Evolutionary conservation across 2,888 invertebrate species (phyloP).

Genomic region (Oxyteleia sp.): DNA sequence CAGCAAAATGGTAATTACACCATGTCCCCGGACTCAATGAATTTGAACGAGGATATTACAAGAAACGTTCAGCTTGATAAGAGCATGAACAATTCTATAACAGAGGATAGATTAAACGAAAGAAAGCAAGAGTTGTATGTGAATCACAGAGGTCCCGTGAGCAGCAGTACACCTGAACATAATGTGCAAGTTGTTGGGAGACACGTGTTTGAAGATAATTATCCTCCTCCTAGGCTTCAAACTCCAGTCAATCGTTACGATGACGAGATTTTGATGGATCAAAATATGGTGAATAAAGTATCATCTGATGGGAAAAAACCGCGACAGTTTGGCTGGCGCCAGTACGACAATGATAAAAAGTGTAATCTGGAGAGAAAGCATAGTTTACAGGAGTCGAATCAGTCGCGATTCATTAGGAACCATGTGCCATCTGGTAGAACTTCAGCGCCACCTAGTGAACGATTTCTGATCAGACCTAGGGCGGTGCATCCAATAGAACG

Average conservation of each 20-base stretch:
- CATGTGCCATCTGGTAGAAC: constrained; percentile 83
- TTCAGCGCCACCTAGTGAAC: constrained; percentile 84
- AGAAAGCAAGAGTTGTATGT: constrained; percentile 84
- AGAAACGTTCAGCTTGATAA: constrained; percentile 84
- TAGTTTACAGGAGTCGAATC: constrained; percentile 83
- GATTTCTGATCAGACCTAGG: constrained; percentile 81
- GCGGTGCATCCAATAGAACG: constrained; percentile 84
- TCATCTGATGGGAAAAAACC: constrained; percentile 81
- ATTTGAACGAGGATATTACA: constrained; percentile 85
- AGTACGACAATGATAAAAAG: constrained; percentile 75
- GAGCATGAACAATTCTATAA: constrained; percentile 83
- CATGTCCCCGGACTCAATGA: constrained; percentile 84
- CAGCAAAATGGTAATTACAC: constrained; percentile 85
- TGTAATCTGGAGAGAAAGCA: constrained; percentile 83
- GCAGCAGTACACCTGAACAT: constrained; percentile 82
- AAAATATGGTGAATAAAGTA: constrained; percentile 78
- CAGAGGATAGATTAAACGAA: constrained; percentile 83
- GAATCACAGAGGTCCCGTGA: constrained; percentile 81
- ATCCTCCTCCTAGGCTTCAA: constrained; percentile 36
- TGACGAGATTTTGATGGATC: constrained; percentile 83
- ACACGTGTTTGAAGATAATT: constrained; percentile 59
- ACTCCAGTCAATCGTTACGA: constrained; percentile 65
- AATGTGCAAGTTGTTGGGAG: constrained; percentile 77
- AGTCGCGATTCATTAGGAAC: constrained; percentile 80
- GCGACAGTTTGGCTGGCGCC: constrained; percentile 76